Evolutionary conservation across 2,888 invertebrate genomes (phyloP), one percentile per base, ranked within the genome.

Genomic region (Parnassius apollo): DNA sequence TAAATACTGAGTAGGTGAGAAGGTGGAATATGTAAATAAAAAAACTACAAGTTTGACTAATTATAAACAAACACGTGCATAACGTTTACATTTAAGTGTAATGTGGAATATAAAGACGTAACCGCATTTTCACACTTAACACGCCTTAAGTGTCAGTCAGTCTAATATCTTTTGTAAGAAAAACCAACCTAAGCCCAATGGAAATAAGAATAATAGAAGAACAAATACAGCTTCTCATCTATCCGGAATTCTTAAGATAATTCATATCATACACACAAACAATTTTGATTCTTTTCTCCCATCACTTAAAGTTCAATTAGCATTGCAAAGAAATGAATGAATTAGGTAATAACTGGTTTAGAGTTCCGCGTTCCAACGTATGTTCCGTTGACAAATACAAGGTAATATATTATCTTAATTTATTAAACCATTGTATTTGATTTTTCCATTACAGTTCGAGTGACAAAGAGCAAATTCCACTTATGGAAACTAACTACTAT

Each of bases 71-170:
- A 52, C 51, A 51, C 45, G 59, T 45, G 12, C 25, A 10, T 9
- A 18, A 25, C 18, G 8, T n/a, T 9, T 9, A 42, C 10, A 42
- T 42, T 48, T 49, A 42, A 49, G 13, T 42, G 18, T 44, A 42
- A 9, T 9, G 7, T 18, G 10, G 12, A 11, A 51, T 25, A 51
- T 44, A 46, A 56, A 59, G 9, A 51, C 45, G 13, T 59, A 25
- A 59, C 50, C 51, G 13, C 18, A 4, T 52, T 59, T 59, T 51
- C 44, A 44, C 52, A 44, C 25, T 51, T 45, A 18, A 59, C 25
- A 59, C 44, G 52, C 42, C 22, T 52, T 44, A n/a, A 22, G 9
- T 58, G 50, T 13, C 25, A 10, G 12, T 35, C 49, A 18, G 18
- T 3, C 2, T 18, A 49, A 7, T 35, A 42, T 2, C 4, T 2